Evolutionary conservation across 2,113 vertebrate species (phyloP), one percentile per base, ranked within the genome.

Genomic region (Albula goreensis): DNA sequence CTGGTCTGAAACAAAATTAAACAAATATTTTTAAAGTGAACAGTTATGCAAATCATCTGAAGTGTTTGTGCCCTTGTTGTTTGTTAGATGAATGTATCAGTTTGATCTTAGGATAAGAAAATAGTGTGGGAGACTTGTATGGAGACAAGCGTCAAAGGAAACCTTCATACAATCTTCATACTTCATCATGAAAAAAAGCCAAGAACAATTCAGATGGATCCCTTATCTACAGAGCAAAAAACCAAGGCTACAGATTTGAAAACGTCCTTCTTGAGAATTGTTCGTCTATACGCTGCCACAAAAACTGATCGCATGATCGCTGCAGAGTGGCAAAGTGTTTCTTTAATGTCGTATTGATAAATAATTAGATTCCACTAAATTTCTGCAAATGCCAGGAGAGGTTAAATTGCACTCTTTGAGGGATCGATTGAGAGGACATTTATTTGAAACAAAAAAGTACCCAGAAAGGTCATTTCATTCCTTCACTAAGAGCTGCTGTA

Each of bases 331-430:
- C 22, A 83, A 12, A 41, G 31, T 83, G 53, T 50, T 53, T 63
- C 25, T 79, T 50, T 57, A n/a, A 83, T 19, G 74, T 19, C 13
- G 66, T 80, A 87, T 83, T 66, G 82, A 83, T 83, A 49, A 83
- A 81, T 80, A 87, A 87, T 87, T 83, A 83, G 53, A 87, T 22
- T 66, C 82, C 77, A 63, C 66, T 11, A 56, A 79, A 80, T 83
- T 41, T 22, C 81, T 25, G 53, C 66, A 50, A 51, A 66, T 13
- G 77, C 22, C 9, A 15, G 70, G 51, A 86, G 22, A 86, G 81
- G 81, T 83, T 60, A 83, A 83, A 77, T 51, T 82, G 53, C 7
- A 48, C 8, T 52, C 31, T n/a, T 48, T 1, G 41, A 7, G 80
- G 13, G 63, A 49, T 53, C 60, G 51, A 82, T 82, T 63, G 50